phyloP scores from a whole-genome alignment of 2,888 invertebrate species.

The Drosophila subquinaria region DNA sequence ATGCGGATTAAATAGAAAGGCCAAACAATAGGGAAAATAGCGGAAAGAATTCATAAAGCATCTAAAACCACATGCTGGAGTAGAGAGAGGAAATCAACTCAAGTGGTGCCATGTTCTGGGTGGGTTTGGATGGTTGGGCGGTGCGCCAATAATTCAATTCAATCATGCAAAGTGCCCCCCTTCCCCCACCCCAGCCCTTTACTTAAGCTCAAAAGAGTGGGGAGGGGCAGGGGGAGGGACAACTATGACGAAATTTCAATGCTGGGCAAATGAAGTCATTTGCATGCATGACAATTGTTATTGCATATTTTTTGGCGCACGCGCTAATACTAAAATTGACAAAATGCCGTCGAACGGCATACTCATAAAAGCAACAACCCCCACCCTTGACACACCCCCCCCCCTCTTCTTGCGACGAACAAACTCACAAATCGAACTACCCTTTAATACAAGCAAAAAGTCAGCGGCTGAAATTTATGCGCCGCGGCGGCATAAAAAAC shows the following conservation, averaged over 20 bases:
- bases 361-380: constrained; percentile 18
- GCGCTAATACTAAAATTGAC: constrained; percentile 77
- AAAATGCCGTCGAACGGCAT: constrained; percentile 54
- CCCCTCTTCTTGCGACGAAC: neutral
- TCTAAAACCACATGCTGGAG: constrained; percentile 45
- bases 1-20: neutral
- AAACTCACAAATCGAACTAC: constrained; percentile 66
- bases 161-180: constrained; percentile 80
- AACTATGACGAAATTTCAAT: constrained; percentile 37
- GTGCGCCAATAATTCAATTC: constrained; percentile 73
- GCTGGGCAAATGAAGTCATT: constrained; percentile 80
- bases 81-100: constrained; percentile 42
- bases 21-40: constrained; percentile 3
- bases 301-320: constrained; percentile 78
- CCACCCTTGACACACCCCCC: neutral
- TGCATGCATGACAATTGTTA: constrained; percentile 84
- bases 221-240: neutral
- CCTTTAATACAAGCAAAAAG: constrained; percentile 50
- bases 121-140: constrained; percentile 10
- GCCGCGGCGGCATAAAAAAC: constrained; percentile 70
- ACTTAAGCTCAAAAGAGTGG: too few relatives aligned
- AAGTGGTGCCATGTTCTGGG: constrained; percentile 16
- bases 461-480: constrained; percentile 62
- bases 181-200: constrained; percentile 20
- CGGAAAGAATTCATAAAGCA: constrained; percentile 58